phyloP scores from a whole-genome alignment of 2,113 vertebrate species.

The Helogale parvula region DNA sequence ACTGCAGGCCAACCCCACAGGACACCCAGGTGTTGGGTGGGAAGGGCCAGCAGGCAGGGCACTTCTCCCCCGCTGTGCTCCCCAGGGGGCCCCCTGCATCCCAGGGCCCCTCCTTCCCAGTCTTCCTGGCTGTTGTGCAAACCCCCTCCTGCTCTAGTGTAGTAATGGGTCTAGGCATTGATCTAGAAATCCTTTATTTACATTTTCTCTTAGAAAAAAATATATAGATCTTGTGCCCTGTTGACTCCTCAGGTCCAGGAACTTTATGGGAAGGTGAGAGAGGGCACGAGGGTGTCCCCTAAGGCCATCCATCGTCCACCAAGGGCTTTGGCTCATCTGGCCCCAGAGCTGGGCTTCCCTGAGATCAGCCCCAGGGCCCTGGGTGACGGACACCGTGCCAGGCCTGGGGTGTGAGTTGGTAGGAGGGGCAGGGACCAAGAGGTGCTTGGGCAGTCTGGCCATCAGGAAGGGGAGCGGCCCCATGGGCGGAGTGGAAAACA shows the following conservation, averaged over 20 bases:
- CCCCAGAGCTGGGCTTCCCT: slow-evolving; percentile 67
- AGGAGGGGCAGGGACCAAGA: not conserved
- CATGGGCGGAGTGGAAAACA: not conserved
- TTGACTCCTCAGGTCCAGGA: not conserved
- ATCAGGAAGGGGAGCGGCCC: not conserved
- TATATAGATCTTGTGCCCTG: slow-evolving; percentile 53
- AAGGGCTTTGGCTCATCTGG: slow-evolving; percentile 3
- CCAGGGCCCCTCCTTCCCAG: not conserved
- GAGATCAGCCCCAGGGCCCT: slow-evolving; percentile 63
- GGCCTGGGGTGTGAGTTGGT: not conserved
- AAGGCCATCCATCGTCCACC: not conserved
- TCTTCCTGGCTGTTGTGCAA: not conserved
- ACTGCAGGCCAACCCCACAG: rapidly evolving
- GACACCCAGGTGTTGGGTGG: not conserved
- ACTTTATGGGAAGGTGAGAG: not conserved
- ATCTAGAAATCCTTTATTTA: slow-evolving; percentile 78
- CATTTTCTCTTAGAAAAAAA: slow-evolving; percentile 76
- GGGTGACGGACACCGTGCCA: not conserved
- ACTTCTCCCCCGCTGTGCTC: not conserved
- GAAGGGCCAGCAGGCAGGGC: not conserved
- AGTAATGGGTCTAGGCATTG: not conserved
- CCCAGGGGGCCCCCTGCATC: not conserved
- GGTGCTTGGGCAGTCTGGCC: not conserved
- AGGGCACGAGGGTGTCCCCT: not conserved
- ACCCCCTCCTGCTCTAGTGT: not conserved